Percentiles rank a stretch among this genome's conserved stretches.
Evolutionary conservation across 2,797 vertebrate genomes (phyloP).

Genomic region (Carcharodon carcharias): DNA sequence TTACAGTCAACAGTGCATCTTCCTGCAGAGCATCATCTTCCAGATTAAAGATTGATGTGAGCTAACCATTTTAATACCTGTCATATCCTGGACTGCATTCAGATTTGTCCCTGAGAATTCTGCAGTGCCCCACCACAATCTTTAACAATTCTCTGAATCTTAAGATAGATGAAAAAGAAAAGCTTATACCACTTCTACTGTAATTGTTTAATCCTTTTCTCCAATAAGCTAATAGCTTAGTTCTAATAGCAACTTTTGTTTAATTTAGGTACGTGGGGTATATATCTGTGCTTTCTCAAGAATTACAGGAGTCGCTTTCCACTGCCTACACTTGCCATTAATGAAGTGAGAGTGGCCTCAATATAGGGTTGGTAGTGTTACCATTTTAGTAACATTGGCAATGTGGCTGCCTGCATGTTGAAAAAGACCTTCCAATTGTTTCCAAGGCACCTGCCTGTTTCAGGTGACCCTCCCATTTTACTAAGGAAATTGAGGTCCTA

Average conservation of each 20-base stretch:
- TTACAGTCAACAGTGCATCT: neutral
- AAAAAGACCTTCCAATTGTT: neutral
- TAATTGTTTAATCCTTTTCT: neutral
- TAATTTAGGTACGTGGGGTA: neutral
- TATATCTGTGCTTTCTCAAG: neutral
- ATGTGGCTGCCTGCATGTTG: neutral
- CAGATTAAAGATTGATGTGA: neutral
- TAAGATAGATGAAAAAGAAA: neutral
- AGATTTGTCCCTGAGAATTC: neutral
- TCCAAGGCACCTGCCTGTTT: neutral
- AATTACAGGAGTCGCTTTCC: neutral
- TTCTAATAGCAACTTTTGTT: neutral
- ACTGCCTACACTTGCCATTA: neutral
- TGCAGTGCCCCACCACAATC: neutral
- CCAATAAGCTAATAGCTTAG: neutral
- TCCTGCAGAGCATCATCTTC: neutral
- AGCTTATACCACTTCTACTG: neutral
- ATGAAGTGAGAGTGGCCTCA: neutral
- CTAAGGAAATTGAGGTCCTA: neutral
- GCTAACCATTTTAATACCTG: neutral
- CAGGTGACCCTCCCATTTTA: neutral
- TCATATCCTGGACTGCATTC: neutral
- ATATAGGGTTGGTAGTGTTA: neutral
- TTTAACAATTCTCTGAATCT: neutral
- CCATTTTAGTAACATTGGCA: neutral